These are phyloP conservation scores for Gymnocypris eckloni DNA, from an alignment of 2,797 vertebrate species.

Conservation along the genomic window DNA sequence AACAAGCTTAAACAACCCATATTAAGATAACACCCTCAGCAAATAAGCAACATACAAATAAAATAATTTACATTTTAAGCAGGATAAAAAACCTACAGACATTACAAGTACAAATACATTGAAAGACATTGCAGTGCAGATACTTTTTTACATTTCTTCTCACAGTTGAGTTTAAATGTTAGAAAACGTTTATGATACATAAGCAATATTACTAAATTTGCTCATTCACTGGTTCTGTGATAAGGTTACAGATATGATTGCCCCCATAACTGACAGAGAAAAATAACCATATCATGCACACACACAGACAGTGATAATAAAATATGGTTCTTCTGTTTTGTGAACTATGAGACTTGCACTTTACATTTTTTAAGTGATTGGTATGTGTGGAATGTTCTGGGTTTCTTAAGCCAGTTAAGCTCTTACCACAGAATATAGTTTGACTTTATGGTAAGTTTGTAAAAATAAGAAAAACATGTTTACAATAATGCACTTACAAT, in stretches of 20 bases:
- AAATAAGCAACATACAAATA: neutral
- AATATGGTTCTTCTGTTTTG: neutral
- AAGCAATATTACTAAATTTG: neutral
- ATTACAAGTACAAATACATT: neutral
- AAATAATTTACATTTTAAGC: conserved; percentile 2
- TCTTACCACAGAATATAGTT: neutral
- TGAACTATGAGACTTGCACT: neutral
- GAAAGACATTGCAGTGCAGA: neutral
- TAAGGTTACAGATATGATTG: neutral
- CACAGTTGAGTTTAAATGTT: neutral
- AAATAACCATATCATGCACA: neutral
- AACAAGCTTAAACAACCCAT: neutral
- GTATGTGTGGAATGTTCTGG: neutral
- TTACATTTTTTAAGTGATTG: neutral
- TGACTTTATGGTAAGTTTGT: neutral
- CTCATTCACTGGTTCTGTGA: neutral
- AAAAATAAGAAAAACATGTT: neutral
- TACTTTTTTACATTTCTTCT: neutral
- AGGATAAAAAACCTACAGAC: conserved; percentile 25
- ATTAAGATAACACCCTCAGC: neutral
- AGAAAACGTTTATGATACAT: neutral
- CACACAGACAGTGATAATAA: neutral
- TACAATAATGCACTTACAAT: conserved; percentile 23
- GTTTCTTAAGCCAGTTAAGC: neutral
- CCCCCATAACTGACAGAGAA: neutral